phyloP scores from a whole-genome alignment of 2,113 vertebrate genomes.

The Ia io region DNA sequence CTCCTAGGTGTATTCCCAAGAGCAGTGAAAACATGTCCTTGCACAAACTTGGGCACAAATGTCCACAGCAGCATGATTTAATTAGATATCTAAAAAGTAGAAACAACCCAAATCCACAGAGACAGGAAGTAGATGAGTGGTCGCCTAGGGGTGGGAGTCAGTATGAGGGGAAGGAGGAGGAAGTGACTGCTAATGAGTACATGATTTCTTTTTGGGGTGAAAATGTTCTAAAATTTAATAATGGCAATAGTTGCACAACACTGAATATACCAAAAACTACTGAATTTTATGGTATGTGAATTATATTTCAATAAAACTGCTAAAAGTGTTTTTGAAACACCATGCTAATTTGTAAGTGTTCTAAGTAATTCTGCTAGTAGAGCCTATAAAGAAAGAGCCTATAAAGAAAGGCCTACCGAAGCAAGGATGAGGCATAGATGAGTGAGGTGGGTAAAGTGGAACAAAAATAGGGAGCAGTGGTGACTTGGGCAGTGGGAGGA shows the following conservation, averaged over 20 bases:
- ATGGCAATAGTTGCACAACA: neutral
- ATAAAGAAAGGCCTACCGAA: neutral
- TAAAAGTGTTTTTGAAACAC: slow-evolving; percentile 12
- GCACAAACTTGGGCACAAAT: neutral
- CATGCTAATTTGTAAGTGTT: neutral
- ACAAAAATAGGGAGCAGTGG: neutral
- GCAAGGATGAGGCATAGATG: neutral
- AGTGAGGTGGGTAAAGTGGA: neutral
- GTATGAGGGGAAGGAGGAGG: neutral
- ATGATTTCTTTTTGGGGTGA: neutral
- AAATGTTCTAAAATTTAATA: neutral
- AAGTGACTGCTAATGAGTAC: neutral
- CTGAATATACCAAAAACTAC: neutral
- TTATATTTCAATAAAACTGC: neutral
- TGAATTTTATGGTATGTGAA: neutral
- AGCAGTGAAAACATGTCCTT: slow-evolving; percentile 30
- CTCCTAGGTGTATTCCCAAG: neutral
- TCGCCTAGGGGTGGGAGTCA: neutral
- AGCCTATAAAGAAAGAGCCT: neutral
- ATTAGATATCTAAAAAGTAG: neutral
- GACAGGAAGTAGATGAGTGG: neutral
- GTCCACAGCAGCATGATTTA: neutral
- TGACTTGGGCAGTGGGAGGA: neutral
- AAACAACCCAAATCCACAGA: slow-evolving; percentile 11
- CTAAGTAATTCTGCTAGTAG: neutral